Base-by-base conservation (phyloP, 2,113 vertebrate genomes). In the Sylvia atricapilla region DNA sequence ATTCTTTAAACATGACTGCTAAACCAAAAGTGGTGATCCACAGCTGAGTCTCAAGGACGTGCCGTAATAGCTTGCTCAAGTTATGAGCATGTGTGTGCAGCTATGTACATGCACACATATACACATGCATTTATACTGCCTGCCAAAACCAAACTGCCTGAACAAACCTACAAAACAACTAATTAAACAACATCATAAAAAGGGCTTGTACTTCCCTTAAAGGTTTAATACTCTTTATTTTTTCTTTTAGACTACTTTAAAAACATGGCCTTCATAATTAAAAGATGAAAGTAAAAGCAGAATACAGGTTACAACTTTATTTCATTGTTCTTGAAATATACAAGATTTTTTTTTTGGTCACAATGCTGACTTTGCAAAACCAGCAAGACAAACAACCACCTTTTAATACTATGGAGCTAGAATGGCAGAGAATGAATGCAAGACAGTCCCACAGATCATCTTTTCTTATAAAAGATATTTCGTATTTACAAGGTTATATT, bases 141-240 rank as follows among this genome's bases (percentile, higher is more conserved):
- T 58, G 46, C 25, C 77, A 89, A 94, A 95, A 80, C 30, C 56
- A 91, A n/a, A n/a, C n/a, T n/a, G n/a, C n/a, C n/a, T n/a, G n/a
- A n/a, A n/a, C n/a, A n/a, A n/a, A n/a, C n/a, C 52, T 39, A 70
- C 30, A 68, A 84, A 93, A 50, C 55, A 84, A 67, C 31, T 43
- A 76, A 70, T 67, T 67, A 70, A 94, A 75, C 59, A n/a, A 67
- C 22, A 27, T n/a, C 43, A 50, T 72, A 46, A 31, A 80, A 90
- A 62, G 63, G 67, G 24, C 19, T 63, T 87, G 33, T 50, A 89
- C 55, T 27, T 75, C 66, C 73, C 39, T 94, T 35, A 56, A 43
- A 95, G 15, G 35, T 50, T 67, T 87, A 78, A 43, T 24, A 75
- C 7, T 84, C 35, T 6, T 10, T 25, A 9, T 28, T 27, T 7